These are phyloP conservation scores for Anolis apletophallus DNA, from an alignment of 2,797 vertebrate species.

Conservation along the genomic window DNA sequence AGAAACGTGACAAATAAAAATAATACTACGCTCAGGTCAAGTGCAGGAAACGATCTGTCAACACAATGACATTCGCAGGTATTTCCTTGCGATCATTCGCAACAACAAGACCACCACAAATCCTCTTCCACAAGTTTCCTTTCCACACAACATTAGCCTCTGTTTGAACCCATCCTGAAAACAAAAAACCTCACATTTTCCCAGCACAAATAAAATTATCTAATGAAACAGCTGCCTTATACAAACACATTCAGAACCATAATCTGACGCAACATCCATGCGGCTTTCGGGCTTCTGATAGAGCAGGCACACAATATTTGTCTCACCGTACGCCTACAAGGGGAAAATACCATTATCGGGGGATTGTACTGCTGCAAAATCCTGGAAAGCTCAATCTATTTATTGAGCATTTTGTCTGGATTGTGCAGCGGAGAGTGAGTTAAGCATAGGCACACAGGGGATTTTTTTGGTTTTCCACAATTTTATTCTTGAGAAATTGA, in stretches of 20 bases:
- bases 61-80: conserved; percentile 6
- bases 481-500: not conserved
- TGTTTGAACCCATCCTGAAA: not conserved
- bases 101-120: not conserved
- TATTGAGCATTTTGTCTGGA: too few relatives aligned
- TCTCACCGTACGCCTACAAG: not conserved
- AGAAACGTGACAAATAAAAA: too few relatives aligned
- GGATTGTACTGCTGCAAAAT: too few relatives aligned
- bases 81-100: conserved; percentile 16
- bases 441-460: not conserved
- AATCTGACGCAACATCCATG: too few relatives aligned
- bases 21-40: not conserved
- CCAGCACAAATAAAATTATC: not conserved
- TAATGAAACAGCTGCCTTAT: not conserved
- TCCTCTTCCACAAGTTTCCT: conserved; percentile 47
- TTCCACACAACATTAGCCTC: not conserved
- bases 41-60: conserved; percentile 3
- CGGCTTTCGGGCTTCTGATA: not conserved
- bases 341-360: not conserved
- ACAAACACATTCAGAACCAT: not conserved
- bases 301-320: not conserved
- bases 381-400: too few relatives aligned
- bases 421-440: not conserved
- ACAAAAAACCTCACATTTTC: not conserved
- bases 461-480: not conserved